These are phyloP conservation scores for Colius striatus DNA, from an alignment of 2,113 vertebrate species.

Conservation along the genomic window DNA sequence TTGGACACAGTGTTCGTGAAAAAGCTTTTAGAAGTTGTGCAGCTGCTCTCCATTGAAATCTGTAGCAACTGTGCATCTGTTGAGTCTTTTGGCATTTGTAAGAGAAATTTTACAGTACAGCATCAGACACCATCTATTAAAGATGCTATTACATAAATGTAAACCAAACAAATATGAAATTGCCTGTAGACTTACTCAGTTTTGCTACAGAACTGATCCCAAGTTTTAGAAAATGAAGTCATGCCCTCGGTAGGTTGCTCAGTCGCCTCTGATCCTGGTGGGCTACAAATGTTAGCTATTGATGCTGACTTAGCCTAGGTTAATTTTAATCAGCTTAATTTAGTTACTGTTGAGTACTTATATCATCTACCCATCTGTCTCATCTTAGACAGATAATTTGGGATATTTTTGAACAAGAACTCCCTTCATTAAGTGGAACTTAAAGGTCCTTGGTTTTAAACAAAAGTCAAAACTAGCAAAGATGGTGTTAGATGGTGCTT, in stretches of 20 bases:
- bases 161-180: background rate
- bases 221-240: background rate
- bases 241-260: background rate
- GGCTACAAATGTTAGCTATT: background rate
- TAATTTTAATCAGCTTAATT: constrained; percentile 35
- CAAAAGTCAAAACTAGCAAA: background rate
- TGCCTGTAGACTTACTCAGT: background rate
- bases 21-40: background rate
- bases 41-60: background rate
- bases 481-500: background rate
- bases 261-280: background rate
- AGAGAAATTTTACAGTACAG: background rate
- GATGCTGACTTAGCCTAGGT: background rate
- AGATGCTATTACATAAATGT: background rate
- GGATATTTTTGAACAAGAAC: background rate
- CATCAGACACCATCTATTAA: background rate
- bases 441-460: background rate
- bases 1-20: background rate
- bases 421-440: background rate
- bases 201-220: background rate
- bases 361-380: background rate
- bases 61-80: background rate
- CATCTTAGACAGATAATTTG: background rate
- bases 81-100: background rate
- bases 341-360: background rate